A percentile compares a stretch with the other conserved stretches of the same genome.
Evolutionary conservation across 1,140 invertebrate species (phyloP).

Genomic region (Aphaenogaster floridana): DNA sequence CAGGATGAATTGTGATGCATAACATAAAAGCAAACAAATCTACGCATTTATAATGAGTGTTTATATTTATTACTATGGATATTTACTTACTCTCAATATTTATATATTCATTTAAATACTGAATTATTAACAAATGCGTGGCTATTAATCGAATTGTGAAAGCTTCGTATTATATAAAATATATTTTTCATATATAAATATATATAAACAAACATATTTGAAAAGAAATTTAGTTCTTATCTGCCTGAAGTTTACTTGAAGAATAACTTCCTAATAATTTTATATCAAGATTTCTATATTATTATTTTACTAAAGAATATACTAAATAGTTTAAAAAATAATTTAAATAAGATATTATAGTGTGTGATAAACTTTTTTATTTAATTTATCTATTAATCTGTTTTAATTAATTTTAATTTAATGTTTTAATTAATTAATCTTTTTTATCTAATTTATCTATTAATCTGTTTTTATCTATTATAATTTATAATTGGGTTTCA

Average conservation of each 20-base stretch:
- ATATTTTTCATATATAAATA: neutral
- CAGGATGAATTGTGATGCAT: constrained; percentile 20
- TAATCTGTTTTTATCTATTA: neutral
- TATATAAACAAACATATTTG: neutral
- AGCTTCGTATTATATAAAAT: constrained; percentile 19
- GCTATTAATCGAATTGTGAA: constrained; percentile 14
- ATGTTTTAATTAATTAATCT: too few relatives aligned
- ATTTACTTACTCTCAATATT: constrained; percentile 36
- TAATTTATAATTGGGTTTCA: neutral
- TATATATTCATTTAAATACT: constrained; percentile 26
- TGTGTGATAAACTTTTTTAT: neutral
- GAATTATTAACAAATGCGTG: constrained; percentile 17
- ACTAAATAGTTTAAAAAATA: neutral
- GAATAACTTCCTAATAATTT: neutral
- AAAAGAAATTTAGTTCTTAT: neutral
- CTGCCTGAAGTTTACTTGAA: neutral
- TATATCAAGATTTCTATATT: neutral
- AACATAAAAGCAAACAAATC: constrained; percentile 33
- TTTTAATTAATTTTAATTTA: too few relatives aligned
- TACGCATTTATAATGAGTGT: constrained; percentile 30
- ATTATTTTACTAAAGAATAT: neutral
- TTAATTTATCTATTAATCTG: too few relatives aligned
- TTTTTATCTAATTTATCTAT: too few relatives aligned
- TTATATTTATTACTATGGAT: constrained; percentile 31
- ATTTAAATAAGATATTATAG: neutral